phyloP scores from a whole-genome alignment of 2,797 vertebrate species.

The Acrossocheilus fasciatus region DNA sequence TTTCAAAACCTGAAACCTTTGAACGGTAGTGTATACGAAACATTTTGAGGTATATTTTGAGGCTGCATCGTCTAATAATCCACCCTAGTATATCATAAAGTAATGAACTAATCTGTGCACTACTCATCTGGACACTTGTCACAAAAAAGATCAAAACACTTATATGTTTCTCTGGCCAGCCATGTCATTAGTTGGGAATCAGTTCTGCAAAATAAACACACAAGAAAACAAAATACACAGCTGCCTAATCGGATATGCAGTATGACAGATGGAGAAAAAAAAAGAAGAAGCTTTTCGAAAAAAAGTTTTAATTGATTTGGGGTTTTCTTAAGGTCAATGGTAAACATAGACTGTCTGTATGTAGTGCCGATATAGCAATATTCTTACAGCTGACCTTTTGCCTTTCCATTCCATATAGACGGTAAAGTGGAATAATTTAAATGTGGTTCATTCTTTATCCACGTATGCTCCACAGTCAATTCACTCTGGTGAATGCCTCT shows the following conservation, averaged over 20 bases:
- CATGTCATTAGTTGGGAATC: not conserved
- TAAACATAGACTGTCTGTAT: not conserved
- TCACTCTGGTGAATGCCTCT: not conserved
- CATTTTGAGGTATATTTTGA: not conserved
- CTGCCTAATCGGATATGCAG: not conserved
- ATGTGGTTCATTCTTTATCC: not conserved
- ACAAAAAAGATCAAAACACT: not conserved
- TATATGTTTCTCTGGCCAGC: not conserved
- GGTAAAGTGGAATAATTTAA: slow-evolving; percentile 16
- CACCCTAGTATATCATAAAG: not conserved
- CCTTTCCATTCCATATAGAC: not conserved
- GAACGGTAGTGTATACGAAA: not conserved
- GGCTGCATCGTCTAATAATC: not conserved
- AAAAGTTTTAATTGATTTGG: not conserved
- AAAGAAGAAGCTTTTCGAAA: not conserved
- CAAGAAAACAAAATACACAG: not conserved
- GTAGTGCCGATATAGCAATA: not conserved
- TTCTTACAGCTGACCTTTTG: slow-evolving; percentile 20
- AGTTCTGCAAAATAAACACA: slow-evolving; percentile 1
- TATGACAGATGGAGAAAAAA: not conserved
- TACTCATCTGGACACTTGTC: not conserved
- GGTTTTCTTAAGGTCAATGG: not conserved
- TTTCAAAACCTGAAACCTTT: not conserved
- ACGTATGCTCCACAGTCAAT: not conserved
- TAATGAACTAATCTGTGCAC: not conserved